Percentiles rank a stretch among this genome's conserved stretches.
phyloP scores from a whole-genome alignment of 2,113 vertebrate species.

The Otocyon megalotis region DNA sequence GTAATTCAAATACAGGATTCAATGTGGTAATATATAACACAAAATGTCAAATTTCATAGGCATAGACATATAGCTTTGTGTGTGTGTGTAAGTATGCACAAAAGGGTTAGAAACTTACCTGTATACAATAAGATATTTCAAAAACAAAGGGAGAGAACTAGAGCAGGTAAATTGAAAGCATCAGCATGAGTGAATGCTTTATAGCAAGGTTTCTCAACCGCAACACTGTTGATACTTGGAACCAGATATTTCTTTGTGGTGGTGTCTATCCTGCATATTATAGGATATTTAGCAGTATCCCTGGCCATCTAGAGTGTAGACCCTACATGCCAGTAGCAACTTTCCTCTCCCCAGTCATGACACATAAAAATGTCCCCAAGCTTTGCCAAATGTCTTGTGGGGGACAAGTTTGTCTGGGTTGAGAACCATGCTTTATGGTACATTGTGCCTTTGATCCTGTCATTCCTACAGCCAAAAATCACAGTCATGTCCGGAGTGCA shows the following conservation, averaged over 20 bases:
- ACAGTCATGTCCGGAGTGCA: not conserved
- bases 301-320: no score
- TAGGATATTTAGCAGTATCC: not conserved
- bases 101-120: not conserved
- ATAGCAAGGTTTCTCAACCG: not conserved
- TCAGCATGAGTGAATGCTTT: not conserved
- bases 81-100: not conserved
- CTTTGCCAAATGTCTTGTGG: not conserved
- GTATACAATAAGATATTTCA: not conserved
- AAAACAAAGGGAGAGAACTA: not conserved
- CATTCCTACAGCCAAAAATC: not conserved
- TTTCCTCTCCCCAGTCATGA: not conserved
- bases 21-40: not conserved
- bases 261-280: not conserved
- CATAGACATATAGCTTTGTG: not conserved
- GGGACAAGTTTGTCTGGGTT: rapidly evolving
- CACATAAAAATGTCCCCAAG: not conserved
- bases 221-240: not conserved
- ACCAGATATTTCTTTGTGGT: not conserved
- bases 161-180: not conserved
- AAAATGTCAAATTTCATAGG: not conserved
- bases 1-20: not conserved
- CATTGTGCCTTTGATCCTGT: not conserved
- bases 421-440: not conserved
- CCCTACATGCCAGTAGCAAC: not conserved